Base-by-base conservation (phyloP, 2,888 invertebrate genomes). In the Philereme transversata region DNA sequence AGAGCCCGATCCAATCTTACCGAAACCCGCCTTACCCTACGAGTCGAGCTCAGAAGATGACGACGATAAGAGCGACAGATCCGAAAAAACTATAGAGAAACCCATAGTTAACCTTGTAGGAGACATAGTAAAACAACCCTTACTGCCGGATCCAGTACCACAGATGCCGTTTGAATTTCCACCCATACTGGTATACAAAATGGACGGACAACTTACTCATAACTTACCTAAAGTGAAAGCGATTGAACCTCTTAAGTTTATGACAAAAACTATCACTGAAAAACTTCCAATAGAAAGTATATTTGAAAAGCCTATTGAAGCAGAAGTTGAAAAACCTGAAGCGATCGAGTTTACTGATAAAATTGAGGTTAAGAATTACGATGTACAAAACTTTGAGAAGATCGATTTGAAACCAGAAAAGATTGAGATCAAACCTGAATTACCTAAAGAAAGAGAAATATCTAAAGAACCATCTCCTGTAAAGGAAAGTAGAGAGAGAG, bases 41-140 rank as follows among this genome's bases (percentile, higher is more conserved):
- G 97, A 97, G 74, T 95, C 95, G 22, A 96, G 96, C 67, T 94
- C 94, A n/a, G 96, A 95, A 7, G 95, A 96, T 10, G 94, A 94
- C 64, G 69, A 64, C 34, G 66, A 79, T 60, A 62, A 78, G 73
- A 63, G 46, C 51, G 68, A 66, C 53, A 67, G 33, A 66, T 65
- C 41, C n/a, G 71, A 73, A 5, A 72, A 70, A 50, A 11, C 59
- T 2, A 60, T 57, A 5, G 80, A 81, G 11, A 70, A 65, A 6
- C 65, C 73, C 5, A 78, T 72, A 68, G 72, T 63, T 0, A 61
- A 33, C 63, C 72, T 7, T 72, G 68, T 44, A 60, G 50, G 52
- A 34, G 11, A 51, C 64, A 0, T 72, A 65, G 50, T 46, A n/a
- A 52, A 51, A 22, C 7, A 11, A 11, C 44, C 44, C 40, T 6